These are phyloP conservation scores for Dione vanillae DNA, from an alignment of 2,888 invertebrate species.

Conservation along the genomic window DNA sequence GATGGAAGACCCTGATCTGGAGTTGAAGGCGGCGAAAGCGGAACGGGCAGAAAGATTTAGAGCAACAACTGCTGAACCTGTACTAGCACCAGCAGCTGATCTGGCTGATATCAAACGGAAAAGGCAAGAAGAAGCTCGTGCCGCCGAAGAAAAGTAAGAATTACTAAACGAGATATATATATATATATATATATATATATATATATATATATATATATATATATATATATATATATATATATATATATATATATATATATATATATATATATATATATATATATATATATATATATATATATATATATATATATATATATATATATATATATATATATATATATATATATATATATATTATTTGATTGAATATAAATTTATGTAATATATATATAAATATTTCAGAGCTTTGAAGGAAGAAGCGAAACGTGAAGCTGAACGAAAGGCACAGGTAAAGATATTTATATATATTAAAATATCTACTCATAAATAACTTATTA, in stretches of 20 bases:
- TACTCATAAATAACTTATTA: not conserved
- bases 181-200: not conserved
- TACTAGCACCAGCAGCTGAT: constrained; percentile 78
- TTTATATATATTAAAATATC: not conserved
- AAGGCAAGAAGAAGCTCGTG: constrained; percentile 86
- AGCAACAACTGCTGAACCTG: constrained; percentile 78
- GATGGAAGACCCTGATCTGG: constrained; percentile 84
- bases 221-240: too few species aligned
- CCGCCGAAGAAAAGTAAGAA: constrained; percentile 85
- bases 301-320: too few species aligned
- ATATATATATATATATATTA: not conserved
- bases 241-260: too few species aligned
- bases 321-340: too few species aligned
- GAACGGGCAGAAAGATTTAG: constrained; percentile 85
- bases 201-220: too few species aligned
- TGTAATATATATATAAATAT: constrained; percentile 35
- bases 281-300: too few species aligned
- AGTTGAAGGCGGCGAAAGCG: constrained; percentile 86
- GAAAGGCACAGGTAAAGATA: constrained; percentile 74
- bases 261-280: too few species aligned
- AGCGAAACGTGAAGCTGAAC: constrained; percentile 79
- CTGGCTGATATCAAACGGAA: constrained; percentile 82
- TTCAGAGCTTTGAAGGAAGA: constrained; percentile 80
- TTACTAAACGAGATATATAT: not conserved
- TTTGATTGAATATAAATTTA: not conserved